These are phyloP conservation scores for Megathymus violae DNA, from an alignment of 1,140 invertebrate genomes.

Conservation along the genomic window DNA sequence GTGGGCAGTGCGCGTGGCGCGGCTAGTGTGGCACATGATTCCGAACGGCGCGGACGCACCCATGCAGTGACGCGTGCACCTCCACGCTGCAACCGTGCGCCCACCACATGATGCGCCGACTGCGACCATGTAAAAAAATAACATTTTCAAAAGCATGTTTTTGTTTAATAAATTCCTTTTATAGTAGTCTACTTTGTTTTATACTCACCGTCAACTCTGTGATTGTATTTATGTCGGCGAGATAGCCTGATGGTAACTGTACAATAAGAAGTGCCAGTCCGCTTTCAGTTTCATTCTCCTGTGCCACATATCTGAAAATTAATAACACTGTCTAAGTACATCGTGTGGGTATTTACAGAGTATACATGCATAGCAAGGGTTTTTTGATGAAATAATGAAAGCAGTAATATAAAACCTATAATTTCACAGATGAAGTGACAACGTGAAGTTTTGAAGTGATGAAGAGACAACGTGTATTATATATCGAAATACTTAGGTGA, in stretches of 20 bases:
- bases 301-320: slow-evolving; percentile 69
- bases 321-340: too few relatives aligned
- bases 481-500: too few relatives aligned
- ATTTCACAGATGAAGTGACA: too few relatives aligned
- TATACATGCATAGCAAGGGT: too few relatives aligned
- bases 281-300: slow-evolving; percentile 74
- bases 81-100: slow-evolving; percentile 49
- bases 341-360: too few relatives aligned
- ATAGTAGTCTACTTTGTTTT: too few relatives aligned
- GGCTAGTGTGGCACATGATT: slow-evolving; percentile 75
- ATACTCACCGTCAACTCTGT: slow-evolving; percentile 75
- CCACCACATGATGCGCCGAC: slow-evolving; percentile 60
- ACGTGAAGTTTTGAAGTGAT: too few relatives aligned
- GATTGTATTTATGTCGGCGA: slow-evolving; percentile 75
- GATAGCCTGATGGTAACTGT: slow-evolving; percentile 77
- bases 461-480: too few relatives aligned
- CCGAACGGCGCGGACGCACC: slow-evolving; percentile 57
- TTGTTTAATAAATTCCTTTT: too few relatives aligned
- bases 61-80: slow-evolving; percentile 63
- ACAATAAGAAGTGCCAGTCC: slow-evolving; percentile 75
- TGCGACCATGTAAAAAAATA: slow-evolving; percentile 37
- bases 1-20: slow-evolving; percentile 70
- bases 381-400: too few relatives aligned
- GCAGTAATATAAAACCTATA: too few relatives aligned
- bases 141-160: too few relatives aligned